Evolutionary conservation across 2,113 vertebrate genomes (phyloP).

Genomic region (Apeltes quadracus): DNA sequence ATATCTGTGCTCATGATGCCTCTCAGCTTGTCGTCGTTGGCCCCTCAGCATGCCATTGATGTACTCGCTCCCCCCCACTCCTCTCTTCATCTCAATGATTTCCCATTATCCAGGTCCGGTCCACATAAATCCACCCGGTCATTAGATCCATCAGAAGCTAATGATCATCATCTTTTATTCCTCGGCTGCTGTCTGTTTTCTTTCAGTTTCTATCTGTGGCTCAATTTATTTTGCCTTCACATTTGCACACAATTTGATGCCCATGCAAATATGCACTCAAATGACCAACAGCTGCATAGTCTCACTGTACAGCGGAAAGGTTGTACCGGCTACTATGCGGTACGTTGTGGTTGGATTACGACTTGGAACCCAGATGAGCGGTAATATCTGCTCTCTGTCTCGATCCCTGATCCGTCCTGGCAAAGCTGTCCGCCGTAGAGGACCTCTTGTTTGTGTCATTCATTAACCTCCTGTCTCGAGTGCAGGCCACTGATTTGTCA

Average conservation of each 20-base stretch:
- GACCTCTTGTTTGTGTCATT: slow-evolving; percentile 53
- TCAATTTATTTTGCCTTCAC: slow-evolving; percentile 31
- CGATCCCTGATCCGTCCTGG: slow-evolving; percentile 27
- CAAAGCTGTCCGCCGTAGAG: slow-evolving; percentile 47
- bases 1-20: slow-evolving; percentile 77
- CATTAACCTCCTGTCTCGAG: slow-evolving; percentile 55
- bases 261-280: not conserved
- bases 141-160: slow-evolving; percentile 79
- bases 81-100: slow-evolving; percentile 68
- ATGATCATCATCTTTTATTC: slow-evolving; percentile 69
- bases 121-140: slow-evolving; percentile 70
- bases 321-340: not conserved
- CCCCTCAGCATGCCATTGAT: slow-evolving; percentile 72
- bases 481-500: slow-evolving; percentile 15
- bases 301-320: not conserved
- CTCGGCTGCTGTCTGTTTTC: slow-evolving; percentile 48
- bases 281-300: slow-evolving; percentile 4
- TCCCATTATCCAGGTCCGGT: slow-evolving; percentile 61
- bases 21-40: slow-evolving; percentile 74
- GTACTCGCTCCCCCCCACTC: slow-evolving; percentile 40
- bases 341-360: not conserved
- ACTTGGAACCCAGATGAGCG: not conserved
- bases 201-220: slow-evolving; percentile 33
- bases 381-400: not conserved
- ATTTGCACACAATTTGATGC: slow-evolving; percentile 9